Conservation (phyloP, 2,797 vertebrate genomes). For the Lepus townsendii region DNA sequence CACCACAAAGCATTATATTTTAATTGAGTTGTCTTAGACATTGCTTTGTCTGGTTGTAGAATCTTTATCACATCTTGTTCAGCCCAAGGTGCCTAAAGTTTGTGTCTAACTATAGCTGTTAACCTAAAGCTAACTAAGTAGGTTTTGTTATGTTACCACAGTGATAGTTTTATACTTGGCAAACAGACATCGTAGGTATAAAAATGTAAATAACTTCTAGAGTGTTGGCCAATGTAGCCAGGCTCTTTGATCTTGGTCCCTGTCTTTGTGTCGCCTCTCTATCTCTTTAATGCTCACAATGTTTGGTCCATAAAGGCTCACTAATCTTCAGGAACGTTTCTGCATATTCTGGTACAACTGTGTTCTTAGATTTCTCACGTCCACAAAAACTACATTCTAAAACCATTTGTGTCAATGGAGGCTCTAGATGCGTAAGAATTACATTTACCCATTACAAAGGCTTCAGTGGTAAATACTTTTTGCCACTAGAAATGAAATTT, state of each 20-base stretch:
- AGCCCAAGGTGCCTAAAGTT: not conserved
- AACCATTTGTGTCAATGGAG: not conserved
- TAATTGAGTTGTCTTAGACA: not conserved
- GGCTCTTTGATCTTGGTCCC: not conserved
- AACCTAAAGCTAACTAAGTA: not conserved
- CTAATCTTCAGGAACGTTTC: not conserved
- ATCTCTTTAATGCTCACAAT: not conserved
- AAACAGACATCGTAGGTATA: not conserved
- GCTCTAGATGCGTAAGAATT: not conserved
- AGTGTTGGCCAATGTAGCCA: not conserved
- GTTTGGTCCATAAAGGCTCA: not conserved
- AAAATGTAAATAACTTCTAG: constrained; percentile 22
- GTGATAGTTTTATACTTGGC: constrained; percentile 18
- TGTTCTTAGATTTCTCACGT: not conserved
- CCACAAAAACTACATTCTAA: not conserved
- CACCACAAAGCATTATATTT: not conserved
- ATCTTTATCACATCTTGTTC: not conserved
- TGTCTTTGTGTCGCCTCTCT: not conserved
- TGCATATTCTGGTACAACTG: not conserved
- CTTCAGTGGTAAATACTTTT: constrained; percentile 13
- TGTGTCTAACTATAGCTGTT: constrained; percentile 9
- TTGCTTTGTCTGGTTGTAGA: not conserved
- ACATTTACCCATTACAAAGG: not conserved
- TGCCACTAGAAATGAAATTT: constrained; percentile 20
- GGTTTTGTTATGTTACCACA: not conserved